These are phyloP conservation scores for Cryptoleucopteryx plumbea DNA, from an alignment of 2,113 vertebrate species.

Conservation along the genomic window DNA sequence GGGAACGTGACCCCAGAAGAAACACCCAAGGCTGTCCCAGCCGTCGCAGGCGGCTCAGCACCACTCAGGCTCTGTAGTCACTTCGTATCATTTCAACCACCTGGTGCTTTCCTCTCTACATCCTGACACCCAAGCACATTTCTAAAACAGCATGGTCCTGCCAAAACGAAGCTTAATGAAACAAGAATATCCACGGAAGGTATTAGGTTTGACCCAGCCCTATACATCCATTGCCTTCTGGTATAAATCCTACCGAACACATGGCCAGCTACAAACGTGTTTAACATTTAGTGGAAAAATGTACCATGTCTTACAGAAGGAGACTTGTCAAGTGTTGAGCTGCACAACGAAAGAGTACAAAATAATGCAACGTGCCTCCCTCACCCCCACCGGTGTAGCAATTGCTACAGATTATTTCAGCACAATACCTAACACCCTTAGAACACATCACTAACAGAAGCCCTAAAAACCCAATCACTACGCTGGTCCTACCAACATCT, in stretches of 20 bases:
- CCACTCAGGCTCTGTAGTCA: background rate
- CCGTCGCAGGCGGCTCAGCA: background rate
- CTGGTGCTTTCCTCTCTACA: background rate
- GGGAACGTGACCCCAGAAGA: accelerated
- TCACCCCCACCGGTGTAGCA: accelerated
- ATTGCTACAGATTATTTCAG: background rate
- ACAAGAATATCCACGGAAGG: background rate
- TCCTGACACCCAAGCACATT: background rate
- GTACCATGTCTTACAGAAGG: accelerated
- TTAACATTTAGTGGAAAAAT: accelerated
- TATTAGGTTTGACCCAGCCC: background rate
- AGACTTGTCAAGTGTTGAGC: background rate
- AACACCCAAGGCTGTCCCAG: background rate
- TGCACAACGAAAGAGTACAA: background rate
- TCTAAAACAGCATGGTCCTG: background rate
- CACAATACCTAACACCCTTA: background rate
- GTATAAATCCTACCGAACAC: accelerated
- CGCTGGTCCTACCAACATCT: background rate
- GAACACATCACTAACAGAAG: background rate
- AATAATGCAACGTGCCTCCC: accelerated
- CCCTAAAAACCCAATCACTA: background rate
- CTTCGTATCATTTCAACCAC: background rate
- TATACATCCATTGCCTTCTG: background rate
- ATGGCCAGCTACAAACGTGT: accelerated
- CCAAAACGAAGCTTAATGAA: background rate